Evolutionary conservation across 2,113 vertebrate species (phyloP).

Genomic region (Eleginops maclovinus): DNA sequence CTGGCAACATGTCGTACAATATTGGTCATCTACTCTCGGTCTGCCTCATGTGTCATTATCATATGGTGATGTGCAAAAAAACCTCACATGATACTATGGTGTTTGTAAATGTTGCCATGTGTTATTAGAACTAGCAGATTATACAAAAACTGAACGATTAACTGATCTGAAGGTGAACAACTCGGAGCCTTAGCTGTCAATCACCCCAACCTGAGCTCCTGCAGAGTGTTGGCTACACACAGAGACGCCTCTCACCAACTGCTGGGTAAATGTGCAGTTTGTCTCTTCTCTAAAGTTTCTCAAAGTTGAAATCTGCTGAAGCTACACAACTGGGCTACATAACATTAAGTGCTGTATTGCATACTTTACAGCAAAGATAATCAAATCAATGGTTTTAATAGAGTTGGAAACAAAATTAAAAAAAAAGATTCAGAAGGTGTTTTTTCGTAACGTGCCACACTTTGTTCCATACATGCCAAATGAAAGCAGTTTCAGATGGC

Average conservation of each 20-base stretch:
- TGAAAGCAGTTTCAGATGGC: background rate
- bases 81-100: background rate
- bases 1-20: background rate
- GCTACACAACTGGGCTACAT: background rate
- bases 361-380: background rate
- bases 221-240: background rate
- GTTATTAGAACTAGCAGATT: background rate
- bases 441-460: background rate
- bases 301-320: constrained; percentile 13
- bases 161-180: constrained; percentile 5
- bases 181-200: constrained; percentile 4
- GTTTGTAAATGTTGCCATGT: background rate
- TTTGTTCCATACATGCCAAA: constrained; percentile 9
- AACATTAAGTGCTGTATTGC: background rate
- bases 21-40: background rate
- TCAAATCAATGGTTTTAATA: constrained; percentile 10
- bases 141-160: constrained; percentile 3
- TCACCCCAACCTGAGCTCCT: constrained; percentile 8
- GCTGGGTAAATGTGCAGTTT: background rate
- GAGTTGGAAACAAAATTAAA: background rate
- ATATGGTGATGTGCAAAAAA: background rate
- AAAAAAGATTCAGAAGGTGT: background rate
- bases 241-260: background rate
- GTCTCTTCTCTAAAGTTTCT: background rate
- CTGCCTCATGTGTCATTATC: background rate